Conservation (phyloP, 2,888 invertebrate species). For the Branchellion lobata region DNA sequence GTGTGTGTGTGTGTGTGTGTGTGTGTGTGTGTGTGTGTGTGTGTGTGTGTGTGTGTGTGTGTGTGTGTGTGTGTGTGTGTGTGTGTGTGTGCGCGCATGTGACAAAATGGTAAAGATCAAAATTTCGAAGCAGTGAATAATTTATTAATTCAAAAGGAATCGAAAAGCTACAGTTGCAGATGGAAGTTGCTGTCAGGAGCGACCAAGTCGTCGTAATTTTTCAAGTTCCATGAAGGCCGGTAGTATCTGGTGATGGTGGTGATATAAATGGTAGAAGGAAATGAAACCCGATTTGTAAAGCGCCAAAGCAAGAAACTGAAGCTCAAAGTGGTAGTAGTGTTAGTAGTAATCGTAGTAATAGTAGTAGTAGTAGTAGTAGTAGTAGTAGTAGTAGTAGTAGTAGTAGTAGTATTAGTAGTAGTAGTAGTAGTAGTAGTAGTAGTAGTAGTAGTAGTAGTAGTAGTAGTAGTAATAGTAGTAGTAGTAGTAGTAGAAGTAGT, state of each 20-base stretch:
- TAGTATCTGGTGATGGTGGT: not conserved
- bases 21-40: too few species aligned
- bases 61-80: not conserved
- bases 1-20: too few species aligned
- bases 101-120: not conserved
- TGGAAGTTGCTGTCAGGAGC: not conserved
- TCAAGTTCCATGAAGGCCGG: not conserved
- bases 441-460: not conserved
- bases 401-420: slow-evolving; percentile 27
- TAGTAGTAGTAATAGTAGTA: too few species aligned
- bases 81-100: not conserved
- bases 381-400: slow-evolving; percentile 20
- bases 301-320: too few species aligned
- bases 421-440: not conserved
- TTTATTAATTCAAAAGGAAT: not conserved
- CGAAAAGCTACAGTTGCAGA: not conserved
- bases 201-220: not conserved
- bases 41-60: slow-evolving; percentile 30
- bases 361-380: not conserved
- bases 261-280: too few species aligned
- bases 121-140: not conserved
- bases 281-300: too few species aligned
- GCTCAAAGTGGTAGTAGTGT: too few species aligned
- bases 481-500: too few species aligned
- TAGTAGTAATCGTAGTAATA: too few species aligned